Base-by-base conservation (phyloP, 2,113 vertebrate species). In the Cinclus cinclus region DNA sequence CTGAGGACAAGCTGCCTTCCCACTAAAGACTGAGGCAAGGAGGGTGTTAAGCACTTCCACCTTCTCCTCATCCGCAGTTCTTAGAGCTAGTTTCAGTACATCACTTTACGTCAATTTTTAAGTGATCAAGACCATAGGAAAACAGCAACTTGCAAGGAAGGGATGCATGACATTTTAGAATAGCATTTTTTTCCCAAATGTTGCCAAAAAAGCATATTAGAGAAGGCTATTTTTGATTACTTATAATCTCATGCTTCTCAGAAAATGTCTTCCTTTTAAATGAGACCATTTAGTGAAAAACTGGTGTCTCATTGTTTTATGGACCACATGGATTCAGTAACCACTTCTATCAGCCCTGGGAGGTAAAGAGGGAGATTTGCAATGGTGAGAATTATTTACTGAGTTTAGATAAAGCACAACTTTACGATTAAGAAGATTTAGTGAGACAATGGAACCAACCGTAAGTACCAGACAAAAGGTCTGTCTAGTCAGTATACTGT, bases 121-220 rank as follows among this genome's bases (percentile, higher is more conserved):
- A 65, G 28, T 58, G 19, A n/a, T 75, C 31, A 53, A 33, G 19
- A 88, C 33, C 16, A 81, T 0, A 74, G 10, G 13, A 35, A 90
- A 78, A 56, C 4, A 11, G 27, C 59, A 95, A 74, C 24, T 49
- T 69, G 18, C 14, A 85, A 90, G 31, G n/a, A 84, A 58, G n/a
- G 1, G 8, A 53, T 37, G 11, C 1, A 0, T 2, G 1, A 67
- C 1, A 3, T 27, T 30, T 22, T 8, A 33, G 18, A 69, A 81
- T 44, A 33, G 17, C 16, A 30, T 12, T 53, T 79, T 56, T 77
- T 56, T 5, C 13, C 17, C 16, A 64, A 49, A 18, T 74, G 16
- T 81, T 81, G 11, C 13, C 9, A 12, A 46, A 55, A 19, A 86
- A 77, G 30, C 11, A 9, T 60, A 42, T 42, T 64, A 20, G 64